A percentile compares a stretch with the other conserved stretches of the same genome.
phyloP scores from a whole-genome alignment of 1,140 invertebrate genomes.

The Tachypleus tridentatus region DNA sequence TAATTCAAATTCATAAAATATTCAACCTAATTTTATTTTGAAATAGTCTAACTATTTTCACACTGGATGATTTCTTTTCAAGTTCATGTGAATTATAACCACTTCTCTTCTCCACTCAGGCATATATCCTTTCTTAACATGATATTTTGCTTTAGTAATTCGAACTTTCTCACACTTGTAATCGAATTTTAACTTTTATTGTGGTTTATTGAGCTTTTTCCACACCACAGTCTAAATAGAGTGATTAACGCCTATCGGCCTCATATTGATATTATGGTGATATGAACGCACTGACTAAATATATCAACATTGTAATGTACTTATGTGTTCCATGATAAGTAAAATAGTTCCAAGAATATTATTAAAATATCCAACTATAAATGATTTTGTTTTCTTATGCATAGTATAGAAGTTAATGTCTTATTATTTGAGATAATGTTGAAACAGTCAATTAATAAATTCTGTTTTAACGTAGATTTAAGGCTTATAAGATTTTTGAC shows the following conservation, averaged over 20 bases:
- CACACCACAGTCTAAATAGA: conserved; percentile 26
- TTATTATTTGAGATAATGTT: conserved; percentile 27
- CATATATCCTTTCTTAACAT: conserved; percentile 19
- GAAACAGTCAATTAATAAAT: conserved; percentile 22
- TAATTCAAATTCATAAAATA: conserved; percentile 17
- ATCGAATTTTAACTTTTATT: conserved; percentile 25
- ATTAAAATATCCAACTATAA: conserved; percentile 37
- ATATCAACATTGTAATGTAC: conserved; percentile 32
- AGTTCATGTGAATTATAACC: conserved; percentile 9
- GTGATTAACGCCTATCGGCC: conserved; percentile 29
- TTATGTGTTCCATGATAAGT: conserved; percentile 32
- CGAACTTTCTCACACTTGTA: conserved; percentile 20
- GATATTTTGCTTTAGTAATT: conserved; percentile 10
- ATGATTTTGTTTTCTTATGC: conserved; percentile 35
- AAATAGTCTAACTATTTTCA: conserved; percentile 11
- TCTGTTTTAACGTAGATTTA: conserved; percentile 16
- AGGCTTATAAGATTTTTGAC: not conserved
- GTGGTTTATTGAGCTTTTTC: conserved; percentile 13
- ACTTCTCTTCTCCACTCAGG: conserved; percentile 16
- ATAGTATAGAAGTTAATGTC: conserved; percentile 36
- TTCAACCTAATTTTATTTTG: conserved; percentile 8
- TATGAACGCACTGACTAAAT: conserved; percentile 28
- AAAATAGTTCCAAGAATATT: conserved; percentile 36
- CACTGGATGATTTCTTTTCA: not conserved
- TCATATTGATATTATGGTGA: conserved; percentile 34